These are phyloP conservation scores for Theristicus caerulescens DNA, from an alignment of 2,113 vertebrate genomes.

Conservation along the genomic window DNA sequence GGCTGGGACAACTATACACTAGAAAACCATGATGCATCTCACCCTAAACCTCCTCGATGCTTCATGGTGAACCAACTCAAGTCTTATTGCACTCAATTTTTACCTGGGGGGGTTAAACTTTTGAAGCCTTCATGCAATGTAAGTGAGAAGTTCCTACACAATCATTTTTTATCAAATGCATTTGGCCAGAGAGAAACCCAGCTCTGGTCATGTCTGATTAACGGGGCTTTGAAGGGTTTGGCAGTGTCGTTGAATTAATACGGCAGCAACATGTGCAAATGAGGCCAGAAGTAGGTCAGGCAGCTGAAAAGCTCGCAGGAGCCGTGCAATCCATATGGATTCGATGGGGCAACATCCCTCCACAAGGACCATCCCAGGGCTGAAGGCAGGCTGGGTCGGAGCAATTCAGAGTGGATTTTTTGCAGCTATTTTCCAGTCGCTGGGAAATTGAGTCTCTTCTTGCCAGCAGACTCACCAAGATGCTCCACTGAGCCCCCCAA, in stretches of 20 bases:
- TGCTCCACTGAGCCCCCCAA: neutral
- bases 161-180: accelerated
- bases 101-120: no score
- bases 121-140: neutral
- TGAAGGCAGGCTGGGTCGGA: neutral
- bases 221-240: neutral
- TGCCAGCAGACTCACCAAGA: accelerated
- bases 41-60: neutral
- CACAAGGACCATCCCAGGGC: accelerated
- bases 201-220: neutral
- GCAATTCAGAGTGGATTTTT: accelerated
- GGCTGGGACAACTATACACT: neutral
- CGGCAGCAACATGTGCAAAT: neutral
- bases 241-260: neutral
- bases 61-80: neutral
- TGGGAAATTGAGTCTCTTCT: neutral
- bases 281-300: conserved; percentile 16
- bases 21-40: neutral
- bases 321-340: accelerated
- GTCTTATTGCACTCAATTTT: neutral
- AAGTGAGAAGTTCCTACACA: neutral
- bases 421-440: neutral
- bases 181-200: neutral
- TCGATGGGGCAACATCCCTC: accelerated
- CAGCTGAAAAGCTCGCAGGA: neutral